A percentile compares a stretch with the other conserved stretches of the same genome.
Conservation (phyloP, 1,140 invertebrate species). For the Kradibia gibbosae region DNA sequence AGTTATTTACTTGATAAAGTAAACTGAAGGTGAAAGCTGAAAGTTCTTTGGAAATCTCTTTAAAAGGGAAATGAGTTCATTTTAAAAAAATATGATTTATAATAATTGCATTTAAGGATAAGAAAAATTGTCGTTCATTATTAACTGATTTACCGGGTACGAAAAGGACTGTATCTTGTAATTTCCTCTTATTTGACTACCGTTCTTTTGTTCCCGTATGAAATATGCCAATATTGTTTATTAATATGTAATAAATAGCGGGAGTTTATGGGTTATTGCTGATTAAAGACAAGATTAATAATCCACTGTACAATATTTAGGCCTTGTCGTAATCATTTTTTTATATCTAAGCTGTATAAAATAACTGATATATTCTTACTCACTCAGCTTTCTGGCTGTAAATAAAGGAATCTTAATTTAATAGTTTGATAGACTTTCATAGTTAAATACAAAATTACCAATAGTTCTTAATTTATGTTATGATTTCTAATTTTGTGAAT, state of each 20-base stretch:
- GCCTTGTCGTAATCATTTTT: too few species aligned
- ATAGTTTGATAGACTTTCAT: too few species aligned
- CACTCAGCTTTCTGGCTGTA: too few species aligned
- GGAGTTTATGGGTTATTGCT: neutral
- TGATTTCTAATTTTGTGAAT: too few species aligned
- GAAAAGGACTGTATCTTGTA: neutral
- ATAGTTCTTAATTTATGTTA: too few species aligned
- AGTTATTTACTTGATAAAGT: neutral
- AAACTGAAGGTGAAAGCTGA: neutral
- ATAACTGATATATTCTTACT: too few species aligned
- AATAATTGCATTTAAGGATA: neutral
- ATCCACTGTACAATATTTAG: too few species aligned
- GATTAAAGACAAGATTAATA: neutral
- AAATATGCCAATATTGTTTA: neutral
- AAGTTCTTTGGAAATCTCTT: neutral
- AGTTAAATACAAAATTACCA: too few species aligned
- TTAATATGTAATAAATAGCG: neutral
- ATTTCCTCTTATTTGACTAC: neutral
- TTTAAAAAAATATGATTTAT: neutral
- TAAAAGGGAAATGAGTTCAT: neutral
- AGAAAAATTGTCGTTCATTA: neutral
- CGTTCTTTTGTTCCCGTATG: neutral
- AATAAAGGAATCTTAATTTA: too few species aligned
- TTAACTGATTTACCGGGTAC: neutral
- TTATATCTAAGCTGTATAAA: too few species aligned